Evolutionary conservation across 2,888 invertebrate species (phyloP), one percentile per base, ranked within the genome.

Genomic region (Drosophila colorata): DNA sequence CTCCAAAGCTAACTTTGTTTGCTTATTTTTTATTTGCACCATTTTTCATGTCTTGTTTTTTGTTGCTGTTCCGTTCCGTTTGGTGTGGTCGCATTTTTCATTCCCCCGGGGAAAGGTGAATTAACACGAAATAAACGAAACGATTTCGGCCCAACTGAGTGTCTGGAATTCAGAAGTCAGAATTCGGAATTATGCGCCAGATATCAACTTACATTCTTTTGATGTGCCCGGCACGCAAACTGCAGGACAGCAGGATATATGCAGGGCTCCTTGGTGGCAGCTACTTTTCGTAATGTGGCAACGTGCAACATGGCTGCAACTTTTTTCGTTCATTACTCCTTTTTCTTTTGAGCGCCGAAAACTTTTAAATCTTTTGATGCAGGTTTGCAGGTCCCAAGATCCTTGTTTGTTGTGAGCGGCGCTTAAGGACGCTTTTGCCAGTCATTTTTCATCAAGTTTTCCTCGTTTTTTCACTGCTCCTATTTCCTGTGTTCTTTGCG

Each of bases 151-250:
- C 16, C 43, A 60, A 41, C 53, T 28, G 41, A 48, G 33, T 59
- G 57, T 38, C 64, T n/a, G 28, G 46, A 56, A 67, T 56, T 33
- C 48, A 43, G 40, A 48, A 51, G 65, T 44, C 65, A 65, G 56
- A 85, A 78, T 78, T 69, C 56, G 47, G 73, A 87, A 87, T 81
- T 78, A 82, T 82, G 82, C 72, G 85, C 65, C 80, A 79, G 83
- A 63, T 75, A 83, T 75, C 80, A 86, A 61, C 74, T 52, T 41
- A 46, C 23, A 44, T 43, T 65, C 40, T 81, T 78, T 70, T 80
- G 80, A 79, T 79, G 84, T 80, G 47, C 31, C 61, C 48, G 61
- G 85, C 79, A 80, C 85, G 79, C 81, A 60, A 80, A 78, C 78
- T 78, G 67, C 78, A 67, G 41, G 58, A 40, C 25, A 18, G 18